Conservation (phyloP, 1,140 invertebrate genomes). For the Bombus turneri region DNA sequence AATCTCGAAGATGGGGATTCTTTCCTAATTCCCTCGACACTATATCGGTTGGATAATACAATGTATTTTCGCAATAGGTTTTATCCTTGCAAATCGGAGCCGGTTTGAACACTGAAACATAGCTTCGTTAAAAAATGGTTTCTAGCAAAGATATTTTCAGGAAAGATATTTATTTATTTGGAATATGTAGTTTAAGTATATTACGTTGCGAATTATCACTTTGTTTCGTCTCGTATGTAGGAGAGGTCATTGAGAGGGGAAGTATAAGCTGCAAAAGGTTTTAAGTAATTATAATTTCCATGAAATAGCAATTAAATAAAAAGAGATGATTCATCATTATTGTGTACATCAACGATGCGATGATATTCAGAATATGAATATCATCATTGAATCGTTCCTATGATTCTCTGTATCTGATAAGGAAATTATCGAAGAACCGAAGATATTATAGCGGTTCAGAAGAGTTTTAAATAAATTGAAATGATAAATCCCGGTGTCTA, state of each 20-base stretch:
- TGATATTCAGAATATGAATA: neutral
- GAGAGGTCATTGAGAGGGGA: neutral
- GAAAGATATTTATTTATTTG: neutral
- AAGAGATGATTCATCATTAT: neutral
- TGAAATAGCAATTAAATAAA: neutral
- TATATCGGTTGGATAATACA: constrained; percentile 10
- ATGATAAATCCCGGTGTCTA: neutral
- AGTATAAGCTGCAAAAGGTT: neutral
- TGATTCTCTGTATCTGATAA: neutral
- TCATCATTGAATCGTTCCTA: neutral
- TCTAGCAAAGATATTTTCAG: neutral
- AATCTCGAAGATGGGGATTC: constrained; percentile 5
- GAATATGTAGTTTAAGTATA: neutral
- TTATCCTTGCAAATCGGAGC: neutral
- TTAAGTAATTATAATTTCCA: neutral
- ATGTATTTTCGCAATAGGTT: constrained; percentile 21
- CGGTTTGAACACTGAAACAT: neutral
- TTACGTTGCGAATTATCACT: neutral
- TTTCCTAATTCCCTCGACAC: neutral
- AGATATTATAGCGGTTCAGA: neutral
- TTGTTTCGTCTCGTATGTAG: too few species aligned
- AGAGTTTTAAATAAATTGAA: constrained; percentile 15
- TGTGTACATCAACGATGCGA: neutral
- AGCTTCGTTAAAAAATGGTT: neutral
- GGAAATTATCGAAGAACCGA: neutral